Evolutionary conservation across 2,888 invertebrate species (phyloP).

Genomic region (Athalia circularis): DNA sequence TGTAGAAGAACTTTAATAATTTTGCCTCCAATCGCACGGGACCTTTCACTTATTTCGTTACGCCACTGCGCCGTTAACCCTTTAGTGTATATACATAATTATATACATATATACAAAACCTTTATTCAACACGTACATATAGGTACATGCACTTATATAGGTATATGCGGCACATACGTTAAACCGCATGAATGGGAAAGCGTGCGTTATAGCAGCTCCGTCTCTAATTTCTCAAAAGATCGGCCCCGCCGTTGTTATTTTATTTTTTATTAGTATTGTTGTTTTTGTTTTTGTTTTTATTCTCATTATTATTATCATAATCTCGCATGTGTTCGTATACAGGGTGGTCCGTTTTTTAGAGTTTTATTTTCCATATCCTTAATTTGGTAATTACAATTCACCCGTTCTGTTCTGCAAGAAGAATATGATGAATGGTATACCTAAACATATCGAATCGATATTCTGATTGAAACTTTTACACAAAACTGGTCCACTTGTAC

Average conservation of each 20-base stretch:
- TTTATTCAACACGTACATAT: conserved; percentile 17
- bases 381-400: too few relatives aligned
- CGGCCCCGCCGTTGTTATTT: background rate
- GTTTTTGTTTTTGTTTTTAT: conserved; percentile 14
- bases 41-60: background rate
- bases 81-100: background rate
- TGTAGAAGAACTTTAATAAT: too few relatives aligned
- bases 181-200: conserved; percentile 35
- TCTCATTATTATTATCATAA: conserved; percentile 17
- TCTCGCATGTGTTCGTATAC: background rate
- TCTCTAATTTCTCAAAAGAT: conserved; percentile 34
- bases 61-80: background rate
- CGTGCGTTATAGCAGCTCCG: conserved; percentile 15
- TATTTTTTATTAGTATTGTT: conserved; percentile 7
- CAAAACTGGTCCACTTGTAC: too few relatives aligned
- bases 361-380: too few relatives aligned
- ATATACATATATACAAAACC: background rate
- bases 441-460: too few relatives aligned
- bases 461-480: too few relatives aligned
- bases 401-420: too few relatives aligned
- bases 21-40: background rate
- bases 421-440: too few relatives aligned
- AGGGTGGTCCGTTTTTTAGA: too few relatives aligned
- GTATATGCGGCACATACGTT: background rate
- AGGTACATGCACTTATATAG: background rate